These are phyloP conservation scores for Exephanes ischioxanthus DNA, from an alignment of 2,888 invertebrate species.

Conservation along the genomic window DNA sequence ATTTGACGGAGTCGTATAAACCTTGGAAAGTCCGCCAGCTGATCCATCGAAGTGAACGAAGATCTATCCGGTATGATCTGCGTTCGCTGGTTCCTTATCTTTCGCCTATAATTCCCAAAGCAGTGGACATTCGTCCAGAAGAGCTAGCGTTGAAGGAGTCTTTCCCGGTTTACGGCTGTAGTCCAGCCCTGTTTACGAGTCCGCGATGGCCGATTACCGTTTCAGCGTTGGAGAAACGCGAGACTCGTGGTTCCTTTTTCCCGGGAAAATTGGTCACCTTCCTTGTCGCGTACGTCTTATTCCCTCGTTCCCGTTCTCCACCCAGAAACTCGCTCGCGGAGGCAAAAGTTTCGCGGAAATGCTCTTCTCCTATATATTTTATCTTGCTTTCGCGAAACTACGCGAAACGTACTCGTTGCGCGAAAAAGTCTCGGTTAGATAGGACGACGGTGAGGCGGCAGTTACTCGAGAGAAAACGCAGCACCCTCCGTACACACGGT, in stretches of 20 bases:
- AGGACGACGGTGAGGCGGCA: neutral
- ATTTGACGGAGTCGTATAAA: constrained; percentile 72
- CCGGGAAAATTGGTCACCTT: constrained; percentile 56
- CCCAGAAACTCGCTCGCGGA: constrained; percentile 23
- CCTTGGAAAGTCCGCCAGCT: constrained; percentile 75
- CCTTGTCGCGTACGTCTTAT: constrained; percentile 51
- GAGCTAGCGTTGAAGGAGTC: constrained; percentile 74
- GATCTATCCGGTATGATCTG: constrained; percentile 63
- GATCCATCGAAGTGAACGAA: constrained; percentile 76
- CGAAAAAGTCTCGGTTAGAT: constrained; percentile 25
- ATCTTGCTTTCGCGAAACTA: constrained; percentile 15
- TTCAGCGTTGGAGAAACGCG: constrained; percentile 31
- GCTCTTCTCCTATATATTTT: constrained; percentile 32
- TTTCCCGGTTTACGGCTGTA: constrained; percentile 75
- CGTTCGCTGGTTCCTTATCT: neutral
- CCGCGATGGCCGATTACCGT: constrained; percentile 81
- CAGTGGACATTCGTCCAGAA: neutral
- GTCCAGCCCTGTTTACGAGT: constrained; percentile 79
- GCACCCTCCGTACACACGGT: constrained; percentile 22
- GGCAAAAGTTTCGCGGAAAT: constrained; percentile 38
- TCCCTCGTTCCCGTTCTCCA: constrained; percentile 31
- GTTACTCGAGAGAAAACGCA: constrained; percentile 33
- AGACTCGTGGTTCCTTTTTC: constrained; percentile 53
- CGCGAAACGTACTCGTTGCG: constrained; percentile 9
- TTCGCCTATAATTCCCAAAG: constrained; percentile 12